Evolutionary conservation across 2,113 vertebrate species (phyloP), one percentile per base, ranked within the genome.

Genomic region (Cervus canadensis): DNA sequence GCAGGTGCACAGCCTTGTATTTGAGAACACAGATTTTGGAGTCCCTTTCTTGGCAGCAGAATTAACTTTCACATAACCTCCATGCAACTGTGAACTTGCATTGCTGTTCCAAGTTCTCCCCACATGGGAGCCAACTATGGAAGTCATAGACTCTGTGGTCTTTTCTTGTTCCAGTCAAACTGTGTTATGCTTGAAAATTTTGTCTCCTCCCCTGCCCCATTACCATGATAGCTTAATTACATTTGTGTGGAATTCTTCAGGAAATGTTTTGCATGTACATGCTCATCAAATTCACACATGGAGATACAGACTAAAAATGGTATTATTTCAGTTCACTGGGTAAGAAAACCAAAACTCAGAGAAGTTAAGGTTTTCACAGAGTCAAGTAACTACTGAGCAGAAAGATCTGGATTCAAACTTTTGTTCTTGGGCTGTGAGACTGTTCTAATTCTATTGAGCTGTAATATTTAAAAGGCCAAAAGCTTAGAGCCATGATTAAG

Each of bases 41-140:
- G 92, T 33, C 87, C 92, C 94, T 89, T 94, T 59, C 23, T 91
- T 97, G 97, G 97, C 96, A 74, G 92, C 59, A 88, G 95, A 95
- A 83, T 88, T 91, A 67, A 67, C 88, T 94, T 95, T 96, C 96
- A 48, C 60, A 64, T 97, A 96, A 97, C 97, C 96, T 97, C 86
- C 85, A 1, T 91, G 96, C 94, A 92, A 97, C 97, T 95, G 96
- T 93, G 94, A 96, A 79, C 94, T 94, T 59, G 92, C 5, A 78
- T 76, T 60, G 60, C 11, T 91, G 52, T 91, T 97, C 94, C 97
- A 93, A 92, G 87, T 90, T 67, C 90, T 95, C 48, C 28, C 26
- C 43, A 15, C 33, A 16, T 43, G 84, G 62, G 59, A 89, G 74
- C 71, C 93, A 96, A 36, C 87, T 0, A 40, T 94, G 93, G 97